Evolutionary conservation across 1,140 invertebrate genomes (phyloP).

Genomic region (Lethrus apterus): DNA sequence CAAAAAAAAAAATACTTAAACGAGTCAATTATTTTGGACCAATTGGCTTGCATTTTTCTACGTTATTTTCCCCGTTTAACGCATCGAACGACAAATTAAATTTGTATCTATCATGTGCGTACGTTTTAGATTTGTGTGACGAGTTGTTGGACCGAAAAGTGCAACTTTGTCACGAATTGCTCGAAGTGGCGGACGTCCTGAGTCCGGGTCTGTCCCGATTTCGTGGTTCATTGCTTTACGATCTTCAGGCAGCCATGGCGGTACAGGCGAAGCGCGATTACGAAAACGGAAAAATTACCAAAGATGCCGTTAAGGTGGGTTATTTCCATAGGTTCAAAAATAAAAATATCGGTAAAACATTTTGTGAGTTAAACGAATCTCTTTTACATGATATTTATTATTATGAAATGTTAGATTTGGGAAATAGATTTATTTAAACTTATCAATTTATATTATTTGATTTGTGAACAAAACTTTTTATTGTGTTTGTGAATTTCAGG

Average conservation of each 20-base stretch:
- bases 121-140: conserved; percentile 50
- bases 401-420: too few relatives aligned
- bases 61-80: too few relatives aligned
- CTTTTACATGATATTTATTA: too few relatives aligned
- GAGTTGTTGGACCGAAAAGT: conserved; percentile 52
- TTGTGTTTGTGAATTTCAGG: too few relatives aligned
- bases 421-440: too few relatives aligned
- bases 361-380: too few relatives aligned
- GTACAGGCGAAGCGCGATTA: conserved; percentile 47
- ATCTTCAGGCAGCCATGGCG: conserved; percentile 53
- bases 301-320: conserved; percentile 44
- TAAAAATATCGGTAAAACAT: neutral
- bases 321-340: conserved; percentile 10
- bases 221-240: conserved; percentile 54
- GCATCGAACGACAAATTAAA: too few relatives aligned
- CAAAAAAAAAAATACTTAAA: too few relatives aligned
- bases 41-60: too few relatives aligned
- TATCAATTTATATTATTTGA: too few relatives aligned
- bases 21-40: too few relatives aligned
- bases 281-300: conserved; percentile 45
- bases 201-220: conserved; percentile 56
- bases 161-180: conserved; percentile 55
- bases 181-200: conserved; percentile 53
- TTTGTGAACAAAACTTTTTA: too few relatives aligned
- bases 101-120: neutral